Percentiles rank a stretch among this genome's conserved stretches.
phyloP scores from a whole-genome alignment of 2,113 vertebrate genomes.

The Muntiacus reevesi region DNA sequence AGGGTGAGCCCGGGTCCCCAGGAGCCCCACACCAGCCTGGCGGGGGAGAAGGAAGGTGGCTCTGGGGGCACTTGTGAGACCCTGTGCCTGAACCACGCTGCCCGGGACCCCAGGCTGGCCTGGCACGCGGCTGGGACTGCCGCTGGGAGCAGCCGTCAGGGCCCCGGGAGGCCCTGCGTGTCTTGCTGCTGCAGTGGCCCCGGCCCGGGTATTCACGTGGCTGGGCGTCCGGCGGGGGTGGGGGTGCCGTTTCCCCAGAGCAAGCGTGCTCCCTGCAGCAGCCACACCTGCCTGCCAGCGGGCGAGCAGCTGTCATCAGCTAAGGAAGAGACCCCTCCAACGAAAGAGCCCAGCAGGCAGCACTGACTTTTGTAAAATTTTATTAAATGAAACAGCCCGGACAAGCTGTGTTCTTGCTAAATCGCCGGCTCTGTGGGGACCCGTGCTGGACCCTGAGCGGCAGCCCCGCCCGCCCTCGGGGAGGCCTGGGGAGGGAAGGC shows the following conservation, averaged over 20 bases:
- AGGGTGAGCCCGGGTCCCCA: fast-evolving
- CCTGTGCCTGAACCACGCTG: not conserved
- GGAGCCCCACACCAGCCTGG: not conserved
- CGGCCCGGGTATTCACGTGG: fast-evolving
- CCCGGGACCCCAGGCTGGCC: not conserved
- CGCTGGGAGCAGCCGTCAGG: not conserved
- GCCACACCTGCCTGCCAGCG: not conserved
- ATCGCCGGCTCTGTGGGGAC: not conserved
- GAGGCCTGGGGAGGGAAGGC: not conserved
- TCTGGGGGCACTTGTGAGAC: not conserved
- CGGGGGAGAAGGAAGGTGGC: not conserved
- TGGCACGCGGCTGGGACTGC: fast-evolving
- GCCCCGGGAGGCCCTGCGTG: not conserved
- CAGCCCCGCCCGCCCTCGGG: not conserved
- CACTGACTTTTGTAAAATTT: not conserved
- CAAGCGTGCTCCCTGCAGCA: fast-evolving
- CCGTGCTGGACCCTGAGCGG: fast-evolving
- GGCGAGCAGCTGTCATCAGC: not conserved
- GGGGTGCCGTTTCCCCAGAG: not conserved
- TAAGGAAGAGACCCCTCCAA: not conserved
- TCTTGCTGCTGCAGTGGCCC: not conserved
- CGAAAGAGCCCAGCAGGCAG: not conserved
- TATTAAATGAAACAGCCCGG: not conserved
- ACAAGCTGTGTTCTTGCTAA: not conserved
- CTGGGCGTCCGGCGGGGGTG: fast-evolving